Percentiles rank a stretch among this genome's conserved stretches.
Evolutionary conservation across 2,888 invertebrate genomes (phyloP).

Genomic region (Camponotus fellah): DNA sequence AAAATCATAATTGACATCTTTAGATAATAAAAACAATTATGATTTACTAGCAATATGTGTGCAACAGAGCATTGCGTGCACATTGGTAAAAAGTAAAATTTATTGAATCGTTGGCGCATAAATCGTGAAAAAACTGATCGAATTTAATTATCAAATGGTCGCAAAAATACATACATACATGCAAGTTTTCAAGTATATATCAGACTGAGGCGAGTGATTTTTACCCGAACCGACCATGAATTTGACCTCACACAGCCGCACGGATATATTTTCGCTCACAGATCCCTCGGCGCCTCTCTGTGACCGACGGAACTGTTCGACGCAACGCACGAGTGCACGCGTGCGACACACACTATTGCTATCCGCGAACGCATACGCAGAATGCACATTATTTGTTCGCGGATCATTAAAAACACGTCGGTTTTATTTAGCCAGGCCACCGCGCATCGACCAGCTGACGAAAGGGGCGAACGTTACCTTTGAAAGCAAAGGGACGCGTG

Average conservation of each 20-base stretch:
- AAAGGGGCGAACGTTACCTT: slow-evolving; percentile 54
- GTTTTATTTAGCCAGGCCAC: slow-evolving; percentile 76
- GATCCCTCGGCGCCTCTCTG: slow-evolving; percentile 56
- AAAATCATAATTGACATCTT: background rate
- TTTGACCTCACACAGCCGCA: slow-evolving; percentile 40
- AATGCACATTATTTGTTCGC: slow-evolving; percentile 75
- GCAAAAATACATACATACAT: slow-evolving; percentile 15
- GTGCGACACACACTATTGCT: slow-evolving; percentile 24
- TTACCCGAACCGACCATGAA: slow-evolving; percentile 35
- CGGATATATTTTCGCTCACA: slow-evolving; percentile 67
- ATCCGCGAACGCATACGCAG: slow-evolving; percentile 60
- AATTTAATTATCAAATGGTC: slow-evolving; percentile 46
- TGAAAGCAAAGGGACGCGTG: slow-evolving; percentile 61
- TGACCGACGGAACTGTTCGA: slow-evolving; percentile 41
- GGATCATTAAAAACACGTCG: slow-evolving; percentile 80
- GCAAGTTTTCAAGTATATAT: slow-evolving; percentile 19
- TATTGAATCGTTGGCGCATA: slow-evolving; percentile 24
- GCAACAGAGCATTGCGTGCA: background rate
- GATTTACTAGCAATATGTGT: background rate
- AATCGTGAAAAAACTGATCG: slow-evolving; percentile 31
- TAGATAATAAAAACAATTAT: slow-evolving; percentile 29
- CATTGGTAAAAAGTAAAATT: slow-evolving; percentile 11
- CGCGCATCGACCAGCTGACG: slow-evolving; percentile 60
- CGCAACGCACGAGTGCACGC: slow-evolving; percentile 44
- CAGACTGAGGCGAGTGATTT: slow-evolving; percentile 39